These are phyloP conservation scores for Tanytarsus gracilentus DNA, from an alignment of 2,888 invertebrate genomes.

Conservation along the genomic window DNA sequence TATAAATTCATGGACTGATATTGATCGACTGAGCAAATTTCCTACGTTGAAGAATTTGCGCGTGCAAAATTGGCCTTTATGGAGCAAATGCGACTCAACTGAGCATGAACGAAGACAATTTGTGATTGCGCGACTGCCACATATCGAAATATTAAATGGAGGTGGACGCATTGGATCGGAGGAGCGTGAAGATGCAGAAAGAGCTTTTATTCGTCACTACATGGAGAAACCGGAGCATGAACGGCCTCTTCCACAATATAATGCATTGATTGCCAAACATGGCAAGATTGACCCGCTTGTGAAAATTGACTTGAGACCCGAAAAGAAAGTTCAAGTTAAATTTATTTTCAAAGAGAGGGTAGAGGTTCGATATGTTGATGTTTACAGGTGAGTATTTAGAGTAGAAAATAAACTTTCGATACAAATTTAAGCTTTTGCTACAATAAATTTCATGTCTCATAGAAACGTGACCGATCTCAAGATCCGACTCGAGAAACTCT, in stretches of 20 bases:
- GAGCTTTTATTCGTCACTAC: conserved; percentile 86
- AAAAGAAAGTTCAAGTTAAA: conserved; percentile 75
- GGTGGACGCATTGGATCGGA: conserved; percentile 73
- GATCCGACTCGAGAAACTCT: conserved; percentile 65
- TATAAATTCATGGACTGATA: conserved; percentile 78
- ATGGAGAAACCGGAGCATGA: conserved; percentile 80
- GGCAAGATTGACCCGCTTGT: conserved; percentile 86
- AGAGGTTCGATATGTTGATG: conserved; percentile 65
- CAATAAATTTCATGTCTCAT: conserved; percentile 34
- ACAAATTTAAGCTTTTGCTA: neutral
- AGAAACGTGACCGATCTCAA: conserved; percentile 76
- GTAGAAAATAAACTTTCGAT: neutral
- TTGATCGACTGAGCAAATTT: conserved; percentile 76
- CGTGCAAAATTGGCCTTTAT: conserved; percentile 63
- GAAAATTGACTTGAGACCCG: conserved; percentile 76
- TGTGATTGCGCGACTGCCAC: conserved; percentile 78
- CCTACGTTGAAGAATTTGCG: conserved; percentile 74
- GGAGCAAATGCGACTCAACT: conserved; percentile 71
- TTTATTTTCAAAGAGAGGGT: conserved; percentile 70
- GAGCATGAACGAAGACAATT: conserved; percentile 83
- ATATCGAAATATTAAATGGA: conserved; percentile 78
- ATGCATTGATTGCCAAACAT: conserved; percentile 74
- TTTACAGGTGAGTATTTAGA: conserved; percentile 48
- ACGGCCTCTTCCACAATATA: conserved; percentile 61
- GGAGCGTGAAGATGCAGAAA: conserved; percentile 85